Evolutionary conservation across 2,888 invertebrate species (phyloP), one percentile per base, ranked within the genome.

Genomic region (Nysson spinosus): DNA sequence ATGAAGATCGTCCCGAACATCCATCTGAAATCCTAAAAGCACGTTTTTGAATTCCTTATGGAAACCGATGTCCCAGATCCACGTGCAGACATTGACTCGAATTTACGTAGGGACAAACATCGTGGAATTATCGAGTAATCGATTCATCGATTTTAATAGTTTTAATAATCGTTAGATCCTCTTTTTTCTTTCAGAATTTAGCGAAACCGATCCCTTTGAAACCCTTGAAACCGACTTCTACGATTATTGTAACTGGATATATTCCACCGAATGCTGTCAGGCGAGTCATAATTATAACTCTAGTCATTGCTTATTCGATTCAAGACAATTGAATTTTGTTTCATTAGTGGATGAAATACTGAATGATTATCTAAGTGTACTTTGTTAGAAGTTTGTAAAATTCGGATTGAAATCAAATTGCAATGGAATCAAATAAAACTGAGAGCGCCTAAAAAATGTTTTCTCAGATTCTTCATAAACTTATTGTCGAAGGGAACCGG

Each of bases 381-480:
- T n/a, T n/a, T n/a, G n/a, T n/a, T n/a, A n/a, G n/a, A n/a, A n/a
- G n/a, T n/a, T n/a, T n/a, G n/a, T n/a, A n/a, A n/a, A n/a, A n/a
- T n/a, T n/a, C n/a, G n/a, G n/a, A n/a, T n/a, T n/a, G n/a, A n/a
- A n/a, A n/a, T n/a, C n/a, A n/a, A n/a, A n/a, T n/a, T n/a, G n/a
- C n/a, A n/a, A n/a, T n/a, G n/a, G n/a, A n/a, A n/a, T n/a, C n/a
- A n/a, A n/a, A n/a, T n/a, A n/a, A n/a, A n/a, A 7, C 9, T 35
- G 5, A 14, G 4, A 4, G 9, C 16, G 35, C 11, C 0, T 16
- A 32, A 37, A 39, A 44, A 42, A 20, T 7, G 2, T 39, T 12
- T 44, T 37, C 12, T 6, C 71, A 93, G 93, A 88, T 93, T 93
- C 85, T 88, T 92, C 6, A 84, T 93, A 61, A 92, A 93, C 84